These are phyloP conservation scores for Eupelmus urozonus DNA, from an alignment of 2,888 invertebrate species.

Conservation along the genomic window DNA sequence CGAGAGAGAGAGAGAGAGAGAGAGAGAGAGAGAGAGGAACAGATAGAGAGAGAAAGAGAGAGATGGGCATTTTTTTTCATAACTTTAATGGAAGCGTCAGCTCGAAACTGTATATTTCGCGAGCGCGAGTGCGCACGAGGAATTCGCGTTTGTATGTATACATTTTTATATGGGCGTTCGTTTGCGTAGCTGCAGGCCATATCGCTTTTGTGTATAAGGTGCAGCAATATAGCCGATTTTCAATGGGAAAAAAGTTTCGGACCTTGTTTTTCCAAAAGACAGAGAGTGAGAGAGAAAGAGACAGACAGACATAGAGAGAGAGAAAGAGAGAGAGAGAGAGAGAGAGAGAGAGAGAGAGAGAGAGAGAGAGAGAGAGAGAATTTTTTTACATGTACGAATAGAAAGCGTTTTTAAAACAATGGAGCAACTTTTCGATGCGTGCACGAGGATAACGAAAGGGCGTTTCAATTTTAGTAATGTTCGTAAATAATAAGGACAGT, in stretches of 20 bases:
- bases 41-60: slow-evolving; percentile 6
- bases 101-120: slow-evolving; percentile 46
- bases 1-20: slow-evolving; percentile 20
- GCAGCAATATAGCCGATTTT: slow-evolving; percentile 45
- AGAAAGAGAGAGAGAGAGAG: no score
- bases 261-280: slow-evolving; percentile 15
- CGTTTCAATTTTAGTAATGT: slow-evolving; percentile 4
- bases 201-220: slow-evolving; percentile 43
- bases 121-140: slow-evolving; percentile 9
- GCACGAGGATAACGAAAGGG: slow-evolving; percentile 4
- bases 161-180: neutral
- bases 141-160: neutral
- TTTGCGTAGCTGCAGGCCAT: neutral
- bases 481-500: neutral
- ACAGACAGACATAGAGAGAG: neutral
- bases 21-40: slow-evolving; percentile 20
- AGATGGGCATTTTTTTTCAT: slow-evolving; percentile 56
- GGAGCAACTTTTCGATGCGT: neutral
- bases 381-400: slow-evolving; percentile 3
- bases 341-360: neutral
- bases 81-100: slow-evolving; percentile 59
- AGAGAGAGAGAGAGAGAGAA: neutral
- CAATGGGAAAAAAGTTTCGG: slow-evolving; percentile 24
- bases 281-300: neutral
- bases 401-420: slow-evolving; percentile 10